These are phyloP conservation scores for Wiebesia pumilae DNA, from an alignment of 1,140 invertebrate genomes.

Conservation along the genomic window DNA sequence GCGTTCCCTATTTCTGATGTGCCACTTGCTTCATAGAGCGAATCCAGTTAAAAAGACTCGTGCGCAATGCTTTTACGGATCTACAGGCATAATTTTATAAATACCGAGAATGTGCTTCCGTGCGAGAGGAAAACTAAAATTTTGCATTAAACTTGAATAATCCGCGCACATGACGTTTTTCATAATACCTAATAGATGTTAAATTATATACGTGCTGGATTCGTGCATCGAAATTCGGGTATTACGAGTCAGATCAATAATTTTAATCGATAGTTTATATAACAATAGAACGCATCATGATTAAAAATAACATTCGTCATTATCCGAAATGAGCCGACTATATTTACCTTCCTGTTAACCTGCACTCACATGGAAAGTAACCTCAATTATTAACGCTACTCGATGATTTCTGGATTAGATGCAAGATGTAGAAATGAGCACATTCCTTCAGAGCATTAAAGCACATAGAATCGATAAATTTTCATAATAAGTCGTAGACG, in stretches of 20 bases:
- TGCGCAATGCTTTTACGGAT: neutral
- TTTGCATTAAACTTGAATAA: neutral
- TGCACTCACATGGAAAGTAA: neutral
- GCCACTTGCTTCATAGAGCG: neutral
- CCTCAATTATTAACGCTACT: neutral
- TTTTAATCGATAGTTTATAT: neutral
- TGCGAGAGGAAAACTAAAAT: neutral
- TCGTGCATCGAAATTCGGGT: neutral
- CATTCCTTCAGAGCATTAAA: neutral
- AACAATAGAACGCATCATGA: neutral
- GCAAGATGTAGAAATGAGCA: neutral
- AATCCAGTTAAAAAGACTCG: neutral
- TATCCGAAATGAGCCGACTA: neutral
- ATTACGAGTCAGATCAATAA: neutral
- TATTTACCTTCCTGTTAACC: constrained; percentile 4
- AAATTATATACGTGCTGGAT: neutral
- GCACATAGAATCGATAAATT: too few relatives aligned
- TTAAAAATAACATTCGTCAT: constrained; percentile 7
- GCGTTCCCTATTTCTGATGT: neutral
- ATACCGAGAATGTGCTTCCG: too few relatives aligned
- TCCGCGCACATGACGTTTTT: neutral
- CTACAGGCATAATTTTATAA: too few relatives aligned
- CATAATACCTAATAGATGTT: neutral
- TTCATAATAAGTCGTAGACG: too few relatives aligned
- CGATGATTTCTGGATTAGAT: neutral